Evolutionary conservation across 2,113 vertebrate species (phyloP).

Genomic region (Galbula dea): DNA sequence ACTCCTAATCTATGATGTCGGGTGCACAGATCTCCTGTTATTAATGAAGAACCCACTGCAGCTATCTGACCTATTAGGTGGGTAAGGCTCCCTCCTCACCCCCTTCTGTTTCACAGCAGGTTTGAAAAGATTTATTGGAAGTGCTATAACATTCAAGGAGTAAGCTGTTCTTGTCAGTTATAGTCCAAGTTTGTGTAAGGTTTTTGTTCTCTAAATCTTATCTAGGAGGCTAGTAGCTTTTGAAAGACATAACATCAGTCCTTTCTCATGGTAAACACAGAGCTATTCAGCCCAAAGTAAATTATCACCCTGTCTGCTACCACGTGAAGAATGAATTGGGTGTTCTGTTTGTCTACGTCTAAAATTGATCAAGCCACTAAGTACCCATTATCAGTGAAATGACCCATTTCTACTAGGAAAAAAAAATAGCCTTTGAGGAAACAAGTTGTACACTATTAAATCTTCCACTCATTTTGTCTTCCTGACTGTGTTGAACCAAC

Average conservation of each 20-base stretch:
- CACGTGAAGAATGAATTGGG: neutral
- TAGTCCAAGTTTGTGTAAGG: neutral
- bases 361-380: constrained; percentile 28
- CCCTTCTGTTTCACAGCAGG: neutral
- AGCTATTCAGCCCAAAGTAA: neutral
- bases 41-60: neutral
- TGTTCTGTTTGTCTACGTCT: neutral
- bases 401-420: neutral
- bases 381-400: neutral
- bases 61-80: neutral
- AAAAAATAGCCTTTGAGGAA: constrained; percentile 5
- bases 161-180: neutral
- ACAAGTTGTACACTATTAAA: neutral
- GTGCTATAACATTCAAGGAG: neutral
- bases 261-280: neutral
- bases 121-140: neutral
- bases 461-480: neutral
- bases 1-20: neutral
- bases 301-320: neutral
- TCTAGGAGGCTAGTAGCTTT: neutral
- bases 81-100: neutral
- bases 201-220: neutral
- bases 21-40: neutral
- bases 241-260: neutral
- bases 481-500: neutral